Conservation (phyloP, 2,113 vertebrate species). For the Albula goreensis region DNA sequence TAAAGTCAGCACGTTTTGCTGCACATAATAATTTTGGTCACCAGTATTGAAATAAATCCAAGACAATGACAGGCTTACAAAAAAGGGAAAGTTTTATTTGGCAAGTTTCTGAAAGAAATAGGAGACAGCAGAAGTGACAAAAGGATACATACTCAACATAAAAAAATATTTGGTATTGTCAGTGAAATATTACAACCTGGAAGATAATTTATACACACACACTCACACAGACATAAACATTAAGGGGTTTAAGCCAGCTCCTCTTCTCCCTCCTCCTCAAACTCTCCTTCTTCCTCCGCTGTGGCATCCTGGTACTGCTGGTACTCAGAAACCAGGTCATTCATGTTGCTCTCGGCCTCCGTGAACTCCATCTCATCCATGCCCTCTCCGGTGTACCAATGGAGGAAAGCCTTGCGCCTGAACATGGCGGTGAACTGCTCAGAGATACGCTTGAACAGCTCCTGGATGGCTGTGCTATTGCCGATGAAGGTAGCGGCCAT, state of each 20-base stretch:
- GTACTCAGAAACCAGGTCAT: slow-evolving; percentile 92
- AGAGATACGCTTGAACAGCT: slow-evolving; percentile 91
- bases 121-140: background rate
- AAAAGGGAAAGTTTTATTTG: slow-evolving; percentile 3
- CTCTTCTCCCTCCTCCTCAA: slow-evolving; percentile 81
- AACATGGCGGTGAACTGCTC: slow-evolving; percentile 94
- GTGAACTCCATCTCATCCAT: slow-evolving; percentile 97
- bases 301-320: slow-evolving; percentile 98
- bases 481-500: slow-evolving; percentile 91
- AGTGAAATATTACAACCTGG: slow-evolving; percentile 45
- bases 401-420: slow-evolving; percentile 87
- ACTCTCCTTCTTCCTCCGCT: slow-evolving; percentile 92
- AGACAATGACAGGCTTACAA: slow-evolving; percentile 29
- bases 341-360: slow-evolving; percentile 91
- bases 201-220: slow-evolving; percentile 26
- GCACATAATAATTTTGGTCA: background rate
- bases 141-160: slow-evolving; percentile 33
- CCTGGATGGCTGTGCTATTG: slow-evolving; percentile 91
- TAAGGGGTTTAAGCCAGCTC: slow-evolving; percentile 60
- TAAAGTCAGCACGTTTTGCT: background rate
- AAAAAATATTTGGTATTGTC: slow-evolving; percentile 21
- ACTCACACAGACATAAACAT: too few species aligned
- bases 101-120: background rate
- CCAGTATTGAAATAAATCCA: slow-evolving; percentile 24
- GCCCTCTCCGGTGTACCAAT: slow-evolving; percentile 89